These are phyloP conservation scores for Meleagris gallopavo DNA, from an alignment of 2,113 vertebrate genomes.

Conservation along the genomic window DNA sequence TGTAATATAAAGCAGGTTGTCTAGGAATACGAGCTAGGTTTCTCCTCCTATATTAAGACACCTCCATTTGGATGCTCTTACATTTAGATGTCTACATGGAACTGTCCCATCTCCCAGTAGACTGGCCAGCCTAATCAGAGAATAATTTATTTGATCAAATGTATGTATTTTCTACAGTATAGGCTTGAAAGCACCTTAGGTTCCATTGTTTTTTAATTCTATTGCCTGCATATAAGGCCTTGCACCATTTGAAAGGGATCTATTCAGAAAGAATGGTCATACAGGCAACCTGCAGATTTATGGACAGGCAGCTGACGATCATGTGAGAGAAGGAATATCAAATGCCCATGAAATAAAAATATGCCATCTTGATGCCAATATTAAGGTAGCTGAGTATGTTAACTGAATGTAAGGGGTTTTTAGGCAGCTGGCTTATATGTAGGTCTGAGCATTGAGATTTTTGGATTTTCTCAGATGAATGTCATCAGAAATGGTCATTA, in stretches of 20 bases:
- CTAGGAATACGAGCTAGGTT: background rate
- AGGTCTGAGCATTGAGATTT: background rate
- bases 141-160: background rate
- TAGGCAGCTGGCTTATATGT: background rate
- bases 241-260: background rate
- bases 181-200: background rate
- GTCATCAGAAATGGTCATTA: accelerated
- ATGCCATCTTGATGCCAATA: background rate
- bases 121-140: background rate
- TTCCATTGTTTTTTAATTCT: background rate
- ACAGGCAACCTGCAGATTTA: background rate
- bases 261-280: accelerated
- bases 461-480: background rate
- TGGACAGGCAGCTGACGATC: background rate
- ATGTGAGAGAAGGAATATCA: background rate
- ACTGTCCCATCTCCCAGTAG: background rate
- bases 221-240: background rate
- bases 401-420: background rate
- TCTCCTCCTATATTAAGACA: background rate
- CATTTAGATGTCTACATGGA: background rate
- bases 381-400: background rate
- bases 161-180: background rate
- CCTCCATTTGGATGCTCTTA: background rate
- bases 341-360: background rate
- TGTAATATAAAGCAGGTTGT: accelerated